Evolutionary conservation across 2,113 vertebrate species (phyloP).

Genomic region (Cyprinodon tularosa): DNA sequence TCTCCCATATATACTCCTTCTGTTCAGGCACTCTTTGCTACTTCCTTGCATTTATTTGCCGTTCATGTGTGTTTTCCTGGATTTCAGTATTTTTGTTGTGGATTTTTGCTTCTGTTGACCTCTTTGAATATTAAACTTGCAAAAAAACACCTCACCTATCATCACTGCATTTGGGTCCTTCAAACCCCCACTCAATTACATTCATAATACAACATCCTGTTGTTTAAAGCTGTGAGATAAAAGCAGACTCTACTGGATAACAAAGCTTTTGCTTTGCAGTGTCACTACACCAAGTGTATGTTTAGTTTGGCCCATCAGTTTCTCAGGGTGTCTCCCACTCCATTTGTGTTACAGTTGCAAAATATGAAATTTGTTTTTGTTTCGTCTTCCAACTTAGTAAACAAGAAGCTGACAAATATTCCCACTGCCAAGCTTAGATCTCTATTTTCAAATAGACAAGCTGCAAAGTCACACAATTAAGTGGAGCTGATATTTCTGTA

Average conservation of each 20-base stretch:
- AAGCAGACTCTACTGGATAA: neutral
- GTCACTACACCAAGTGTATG: neutral
- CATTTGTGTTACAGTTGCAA: neutral
- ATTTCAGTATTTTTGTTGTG: no score
- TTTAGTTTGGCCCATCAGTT: neutral
- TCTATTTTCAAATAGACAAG: neutral
- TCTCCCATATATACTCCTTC: no score
- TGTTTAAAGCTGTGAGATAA: slow-evolving; percentile 8
- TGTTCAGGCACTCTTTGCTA: no score
- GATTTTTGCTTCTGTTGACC: no score
- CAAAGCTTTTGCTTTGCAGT: slow-evolving; percentile 7
- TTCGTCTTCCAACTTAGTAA: neutral
- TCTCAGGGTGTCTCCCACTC: neutral
- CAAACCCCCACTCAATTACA: no score
- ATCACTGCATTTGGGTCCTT: no score
- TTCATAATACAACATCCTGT: neutral
- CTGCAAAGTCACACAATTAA: neutral
- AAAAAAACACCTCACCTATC: no score
- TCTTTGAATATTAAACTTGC: no score
- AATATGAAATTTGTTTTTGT: neutral
- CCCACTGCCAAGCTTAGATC: neutral
- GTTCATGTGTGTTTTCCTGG: no score
- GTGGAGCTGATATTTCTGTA: neutral
- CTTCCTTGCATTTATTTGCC: no score
- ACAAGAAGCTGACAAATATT: neutral